phyloP scores from a whole-genome alignment of 2,113 vertebrate genomes.

The Anser cygnoides region DNA sequence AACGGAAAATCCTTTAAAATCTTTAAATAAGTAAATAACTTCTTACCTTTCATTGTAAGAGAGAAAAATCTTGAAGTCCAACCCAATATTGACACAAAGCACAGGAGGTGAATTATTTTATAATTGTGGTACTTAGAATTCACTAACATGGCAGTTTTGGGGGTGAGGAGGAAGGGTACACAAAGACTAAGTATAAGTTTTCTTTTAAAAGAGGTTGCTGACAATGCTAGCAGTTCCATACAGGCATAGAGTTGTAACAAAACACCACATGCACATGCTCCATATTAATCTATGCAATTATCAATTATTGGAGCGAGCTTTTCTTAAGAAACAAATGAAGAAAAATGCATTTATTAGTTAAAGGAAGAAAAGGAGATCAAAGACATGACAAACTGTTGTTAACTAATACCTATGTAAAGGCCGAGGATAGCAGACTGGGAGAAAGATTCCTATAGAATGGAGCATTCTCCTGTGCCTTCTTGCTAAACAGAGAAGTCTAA shows the following conservation, averaged over 20 bases:
- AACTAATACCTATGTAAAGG: background rate
- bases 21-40: background rate
- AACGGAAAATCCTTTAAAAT: background rate
- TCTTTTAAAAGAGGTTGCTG: background rate
- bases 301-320: background rate
- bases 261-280: background rate
- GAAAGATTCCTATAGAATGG: background rate
- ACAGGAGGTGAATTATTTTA: background rate
- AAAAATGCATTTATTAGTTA: background rate
- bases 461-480: too few relatives aligned
- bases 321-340: background rate
- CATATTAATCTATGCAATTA: background rate
- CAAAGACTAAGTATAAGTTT: background rate
- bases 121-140: background rate
- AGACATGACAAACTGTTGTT: background rate
- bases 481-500: background rate
- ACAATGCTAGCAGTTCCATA: background rate
- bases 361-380: background rate
- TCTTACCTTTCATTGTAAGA: background rate
- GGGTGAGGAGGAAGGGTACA: background rate
- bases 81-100: too few relatives aligned
- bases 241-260: background rate
- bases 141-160: background rate
- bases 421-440: background rate
- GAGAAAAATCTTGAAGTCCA: background rate